Percentiles rank a stretch among this genome's conserved stretches.
phyloP scores from a whole-genome alignment of 2,113 vertebrate genomes.

The Limanda limanda region DNA sequence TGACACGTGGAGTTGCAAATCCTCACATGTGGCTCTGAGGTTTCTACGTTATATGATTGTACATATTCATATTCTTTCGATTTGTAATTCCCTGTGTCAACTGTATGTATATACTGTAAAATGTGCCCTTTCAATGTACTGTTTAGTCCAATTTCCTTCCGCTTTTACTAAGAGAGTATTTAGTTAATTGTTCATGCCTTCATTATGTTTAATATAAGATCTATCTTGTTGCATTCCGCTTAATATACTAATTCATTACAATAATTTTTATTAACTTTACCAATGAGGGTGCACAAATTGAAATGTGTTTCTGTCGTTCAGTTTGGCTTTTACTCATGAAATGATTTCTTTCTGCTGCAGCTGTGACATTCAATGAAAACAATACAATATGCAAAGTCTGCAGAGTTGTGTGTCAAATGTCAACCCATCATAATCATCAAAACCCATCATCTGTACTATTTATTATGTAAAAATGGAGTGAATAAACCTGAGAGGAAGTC shows the following conservation, averaged over 20 bases:
- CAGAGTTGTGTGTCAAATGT: too few relatives aligned
- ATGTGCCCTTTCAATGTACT: background rate
- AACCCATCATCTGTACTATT: background rate
- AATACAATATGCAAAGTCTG: too few relatives aligned
- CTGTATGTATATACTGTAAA: background rate
- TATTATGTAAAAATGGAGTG: background rate
- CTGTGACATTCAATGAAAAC: too few relatives aligned
- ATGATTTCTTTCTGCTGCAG: too few relatives aligned
- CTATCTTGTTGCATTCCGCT: background rate
- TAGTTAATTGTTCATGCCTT: background rate
- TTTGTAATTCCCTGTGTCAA: background rate
- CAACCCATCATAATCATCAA: background rate
- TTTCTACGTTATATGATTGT: background rate
- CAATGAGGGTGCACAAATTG: background rate
- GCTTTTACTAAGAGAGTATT: background rate
- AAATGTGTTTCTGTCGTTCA: constrained; percentile 14
- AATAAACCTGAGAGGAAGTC: background rate
- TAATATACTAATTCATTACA: background rate
- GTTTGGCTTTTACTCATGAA: background rate
- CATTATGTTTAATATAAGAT: background rate
- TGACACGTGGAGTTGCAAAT: too few relatives aligned
- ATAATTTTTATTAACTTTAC: background rate
- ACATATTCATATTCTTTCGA: background rate
- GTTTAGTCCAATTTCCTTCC: background rate
- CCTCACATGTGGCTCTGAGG: too few relatives aligned